phyloP scores from a whole-genome alignment of 2,113 vertebrate species.

The Synodontis membranacea region DNA sequence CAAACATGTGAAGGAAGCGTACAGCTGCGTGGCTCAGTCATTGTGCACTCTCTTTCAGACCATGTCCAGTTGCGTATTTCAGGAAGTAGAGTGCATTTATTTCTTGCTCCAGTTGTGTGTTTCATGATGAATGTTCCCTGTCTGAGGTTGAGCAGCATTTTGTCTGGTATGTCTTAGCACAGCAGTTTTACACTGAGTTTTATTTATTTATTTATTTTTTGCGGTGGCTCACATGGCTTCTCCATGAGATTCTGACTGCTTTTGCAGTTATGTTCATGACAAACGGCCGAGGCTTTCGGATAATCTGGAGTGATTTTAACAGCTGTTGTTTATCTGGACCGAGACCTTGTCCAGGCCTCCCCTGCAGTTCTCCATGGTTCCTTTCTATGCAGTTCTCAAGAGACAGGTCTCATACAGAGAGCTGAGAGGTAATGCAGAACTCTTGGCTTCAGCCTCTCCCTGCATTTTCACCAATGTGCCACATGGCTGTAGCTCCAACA shows the following conservation, averaged over 20 bases:
- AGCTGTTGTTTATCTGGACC: conserved; percentile 51
- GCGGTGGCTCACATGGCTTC: not conserved
- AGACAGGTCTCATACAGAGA: conserved; percentile 19
- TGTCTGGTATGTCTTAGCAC: not conserved
- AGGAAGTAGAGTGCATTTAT: not conserved
- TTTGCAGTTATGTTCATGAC: conserved; percentile 30
- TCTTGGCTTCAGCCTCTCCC: conserved; percentile 15
- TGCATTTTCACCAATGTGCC: conserved; percentile 41
- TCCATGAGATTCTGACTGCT: conserved; percentile 3
- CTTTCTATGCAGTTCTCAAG: conserved; percentile 10
- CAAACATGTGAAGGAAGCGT: not conserved
- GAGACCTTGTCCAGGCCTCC: conserved; percentile 37
- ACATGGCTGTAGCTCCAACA: conserved; percentile 47
- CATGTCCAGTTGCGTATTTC: not conserved
- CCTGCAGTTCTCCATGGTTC: conserved; percentile 13
- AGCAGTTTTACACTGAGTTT: not conserved
- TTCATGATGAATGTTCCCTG: not conserved
- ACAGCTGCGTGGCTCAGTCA: not conserved
- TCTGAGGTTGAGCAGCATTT: not conserved
- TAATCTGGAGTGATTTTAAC: conserved; percentile 49
- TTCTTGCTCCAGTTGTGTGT: conserved; percentile 1
- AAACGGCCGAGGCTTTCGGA: conserved; percentile 23
- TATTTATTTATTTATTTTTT: no score
- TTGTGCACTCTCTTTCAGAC: not conserved
- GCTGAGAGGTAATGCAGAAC: conserved; percentile 31